A percentile compares a stretch with the other conserved stretches of the same genome.
phyloP scores from a whole-genome alignment of 2,888 invertebrate genomes.

The Dastarcus helophoroides region DNA sequence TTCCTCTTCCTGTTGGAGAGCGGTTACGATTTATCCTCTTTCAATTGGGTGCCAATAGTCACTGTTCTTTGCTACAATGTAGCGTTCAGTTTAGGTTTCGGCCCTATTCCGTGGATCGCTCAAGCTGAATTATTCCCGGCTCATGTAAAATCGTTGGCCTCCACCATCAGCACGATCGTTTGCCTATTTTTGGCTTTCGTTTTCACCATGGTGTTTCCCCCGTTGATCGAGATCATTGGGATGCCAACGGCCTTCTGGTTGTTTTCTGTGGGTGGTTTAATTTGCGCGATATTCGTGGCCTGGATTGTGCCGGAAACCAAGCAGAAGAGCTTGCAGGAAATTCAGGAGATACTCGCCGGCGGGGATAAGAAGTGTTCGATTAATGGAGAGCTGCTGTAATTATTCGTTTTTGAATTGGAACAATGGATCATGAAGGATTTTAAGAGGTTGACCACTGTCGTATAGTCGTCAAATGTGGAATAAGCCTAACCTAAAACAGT shows the following conservation, averaged over 20 bases:
- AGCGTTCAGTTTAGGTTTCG: background rate
- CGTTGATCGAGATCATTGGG: background rate
- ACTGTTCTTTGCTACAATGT: background rate
- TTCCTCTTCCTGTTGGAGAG: background rate
- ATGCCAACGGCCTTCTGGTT: background rate
- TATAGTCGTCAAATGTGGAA: too few relatives aligned
- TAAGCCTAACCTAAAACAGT: too few relatives aligned
- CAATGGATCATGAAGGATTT: too few relatives aligned
- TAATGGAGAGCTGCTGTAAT: too few relatives aligned
- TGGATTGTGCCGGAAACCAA: background rate
- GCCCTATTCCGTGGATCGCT: background rate
- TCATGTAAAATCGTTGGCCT: background rate
- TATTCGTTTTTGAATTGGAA: too few relatives aligned
- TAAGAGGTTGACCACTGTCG: too few relatives aligned
- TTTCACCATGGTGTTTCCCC: background rate
- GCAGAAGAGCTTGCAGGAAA: background rate
- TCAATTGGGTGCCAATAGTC: background rate
- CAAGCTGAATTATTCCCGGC: background rate
- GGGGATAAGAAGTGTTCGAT: too few relatives aligned
- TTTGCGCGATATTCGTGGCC: background rate
- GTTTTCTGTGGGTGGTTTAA: background rate
- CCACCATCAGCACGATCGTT: background rate
- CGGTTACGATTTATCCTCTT: background rate
- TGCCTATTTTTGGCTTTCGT: slow-evolving; percentile 1
- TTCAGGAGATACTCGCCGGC: too few relatives aligned